Percentiles rank a stretch among this genome's conserved stretches.
phyloP scores from a whole-genome alignment of 64 coral and sea anemone genomes.

The Actinia equina region DNA sequence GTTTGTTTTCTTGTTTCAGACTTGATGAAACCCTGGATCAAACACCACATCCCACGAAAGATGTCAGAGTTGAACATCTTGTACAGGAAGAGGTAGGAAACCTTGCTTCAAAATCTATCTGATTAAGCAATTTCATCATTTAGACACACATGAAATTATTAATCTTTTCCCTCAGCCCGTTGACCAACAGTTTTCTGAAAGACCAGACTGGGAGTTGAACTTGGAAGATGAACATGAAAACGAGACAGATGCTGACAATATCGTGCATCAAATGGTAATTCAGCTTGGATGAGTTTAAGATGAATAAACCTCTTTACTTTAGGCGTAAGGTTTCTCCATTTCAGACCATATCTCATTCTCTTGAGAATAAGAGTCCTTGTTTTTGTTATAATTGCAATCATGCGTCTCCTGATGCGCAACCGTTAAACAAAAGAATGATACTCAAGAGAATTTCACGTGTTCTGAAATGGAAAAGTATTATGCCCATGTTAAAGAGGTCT shows the following conservation, averaged over 20 bases:
- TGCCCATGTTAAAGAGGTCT: too few relatives aligned
- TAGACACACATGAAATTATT: not conserved
- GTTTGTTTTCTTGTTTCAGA: not conserved
- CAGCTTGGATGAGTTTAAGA: too few relatives aligned
- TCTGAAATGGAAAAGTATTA: too few relatives aligned
- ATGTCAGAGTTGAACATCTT: not conserved
- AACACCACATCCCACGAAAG: not conserved
- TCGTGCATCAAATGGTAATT: not conserved
- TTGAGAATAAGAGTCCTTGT: not conserved
- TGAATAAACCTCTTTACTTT: too few relatives aligned
- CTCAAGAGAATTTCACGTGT: too few relatives aligned
- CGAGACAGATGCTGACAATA: not conserved
- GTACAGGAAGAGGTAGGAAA: constrained; percentile 4
- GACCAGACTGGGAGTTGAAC: not conserved
- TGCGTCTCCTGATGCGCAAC: too few relatives aligned
- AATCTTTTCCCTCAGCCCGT: not conserved
- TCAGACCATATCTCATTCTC: too few relatives aligned
- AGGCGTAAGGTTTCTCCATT: too few relatives aligned
- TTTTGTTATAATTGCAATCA: too few relatives aligned
- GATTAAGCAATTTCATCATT: too few relatives aligned
- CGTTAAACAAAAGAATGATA: too few relatives aligned
- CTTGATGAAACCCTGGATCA: not conserved
- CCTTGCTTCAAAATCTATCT: too few relatives aligned
- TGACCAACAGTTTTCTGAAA: not conserved
- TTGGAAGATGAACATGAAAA: constrained; percentile 9